Evolutionary conservation across 2,797 vertebrate genomes (phyloP).

Genomic region (Eulemur rubriventer): DNA sequence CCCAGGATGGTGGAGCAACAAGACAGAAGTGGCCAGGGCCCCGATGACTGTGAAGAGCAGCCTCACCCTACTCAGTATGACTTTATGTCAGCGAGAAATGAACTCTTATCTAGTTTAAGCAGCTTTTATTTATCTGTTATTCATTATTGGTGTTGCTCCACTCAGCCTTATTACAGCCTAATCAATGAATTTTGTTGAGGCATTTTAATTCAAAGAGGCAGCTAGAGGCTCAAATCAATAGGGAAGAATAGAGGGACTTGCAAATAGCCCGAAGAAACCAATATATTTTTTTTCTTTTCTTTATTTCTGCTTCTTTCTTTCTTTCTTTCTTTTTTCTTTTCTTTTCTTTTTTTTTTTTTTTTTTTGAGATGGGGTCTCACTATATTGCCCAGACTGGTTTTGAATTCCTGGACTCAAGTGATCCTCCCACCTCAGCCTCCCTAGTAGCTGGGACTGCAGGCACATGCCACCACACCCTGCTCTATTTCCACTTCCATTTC

Average conservation of each 20-base stretch:
- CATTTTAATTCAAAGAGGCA: background rate
- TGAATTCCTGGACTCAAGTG: background rate
- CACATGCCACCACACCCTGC: fast-evolving
- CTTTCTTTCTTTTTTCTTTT: background rate
- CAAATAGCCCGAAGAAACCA: background rate
- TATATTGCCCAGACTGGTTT: background rate
- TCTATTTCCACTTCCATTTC: background rate
- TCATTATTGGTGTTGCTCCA: background rate
- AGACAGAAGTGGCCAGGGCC: background rate
- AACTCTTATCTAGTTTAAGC: background rate
- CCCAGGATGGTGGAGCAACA: no score
- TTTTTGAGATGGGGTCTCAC: background rate
- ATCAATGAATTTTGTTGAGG: background rate
- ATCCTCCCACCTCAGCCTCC: background rate
- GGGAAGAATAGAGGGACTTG: background rate
- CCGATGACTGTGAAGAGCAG: background rate
- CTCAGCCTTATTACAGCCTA: no score
- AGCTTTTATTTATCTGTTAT: background rate
- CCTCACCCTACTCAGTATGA: background rate
- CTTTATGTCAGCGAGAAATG: background rate
- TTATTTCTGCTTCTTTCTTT: background rate
- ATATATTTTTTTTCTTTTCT: background rate
- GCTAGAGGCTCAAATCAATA: background rate
- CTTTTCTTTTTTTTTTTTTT: background rate
- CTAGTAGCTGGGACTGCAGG: no score